A percentile compares a stretch with the other conserved stretches of the same genome.
phyloP scores from a whole-genome alignment of 2,113 vertebrate genomes.

The Caranx ignobilis region DNA sequence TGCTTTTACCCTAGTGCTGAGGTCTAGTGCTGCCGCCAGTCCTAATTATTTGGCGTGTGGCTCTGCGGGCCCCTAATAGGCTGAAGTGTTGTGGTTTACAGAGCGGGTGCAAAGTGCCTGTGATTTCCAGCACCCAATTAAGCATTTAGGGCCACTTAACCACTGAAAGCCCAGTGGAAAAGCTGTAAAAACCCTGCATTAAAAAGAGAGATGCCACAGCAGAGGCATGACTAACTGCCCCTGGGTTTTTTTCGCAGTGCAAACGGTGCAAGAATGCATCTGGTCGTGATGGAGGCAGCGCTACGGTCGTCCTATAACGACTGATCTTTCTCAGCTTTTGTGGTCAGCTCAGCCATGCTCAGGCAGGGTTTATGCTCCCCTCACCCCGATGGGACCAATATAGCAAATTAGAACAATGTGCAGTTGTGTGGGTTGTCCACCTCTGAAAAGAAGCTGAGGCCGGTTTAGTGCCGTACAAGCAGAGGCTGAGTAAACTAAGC shows the following conservation, averaged over 20 bases:
- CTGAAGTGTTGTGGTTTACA: slow-evolving; percentile 81
- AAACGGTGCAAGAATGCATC: slow-evolving; percentile 30
- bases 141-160: slow-evolving; percentile 80
- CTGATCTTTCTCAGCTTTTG: slow-evolving; percentile 64
- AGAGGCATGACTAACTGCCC: slow-evolving; percentile 60
- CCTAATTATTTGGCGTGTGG: slow-evolving; percentile 82
- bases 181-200: slow-evolving; percentile 67
- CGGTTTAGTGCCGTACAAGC: slow-evolving; percentile 17
- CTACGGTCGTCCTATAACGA: slow-evolving; percentile 26
- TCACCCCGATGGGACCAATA: slow-evolving; percentile 61
- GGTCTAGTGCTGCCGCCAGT: slow-evolving; percentile 73
- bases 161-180: slow-evolving; percentile 77
- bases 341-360: slow-evolving; percentile 67
- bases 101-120: slow-evolving; percentile 80
- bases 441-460: slow-evolving; percentile 49
- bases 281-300: slow-evolving; percentile 27
- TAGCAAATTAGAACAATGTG: slow-evolving; percentile 68
- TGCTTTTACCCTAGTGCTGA: slow-evolving; percentile 57
- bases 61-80: slow-evolving; percentile 76
- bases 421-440: slow-evolving; percentile 37
- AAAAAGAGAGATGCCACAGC: slow-evolving; percentile 56
- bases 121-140: slow-evolving; percentile 85
- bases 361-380: slow-evolving; percentile 62
- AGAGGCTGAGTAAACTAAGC: slow-evolving; percentile 27
- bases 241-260: slow-evolving; percentile 23